Base-by-base conservation (phyloP, 2,888 invertebrate species). In the Schrankia costaestrigalis region DNA sequence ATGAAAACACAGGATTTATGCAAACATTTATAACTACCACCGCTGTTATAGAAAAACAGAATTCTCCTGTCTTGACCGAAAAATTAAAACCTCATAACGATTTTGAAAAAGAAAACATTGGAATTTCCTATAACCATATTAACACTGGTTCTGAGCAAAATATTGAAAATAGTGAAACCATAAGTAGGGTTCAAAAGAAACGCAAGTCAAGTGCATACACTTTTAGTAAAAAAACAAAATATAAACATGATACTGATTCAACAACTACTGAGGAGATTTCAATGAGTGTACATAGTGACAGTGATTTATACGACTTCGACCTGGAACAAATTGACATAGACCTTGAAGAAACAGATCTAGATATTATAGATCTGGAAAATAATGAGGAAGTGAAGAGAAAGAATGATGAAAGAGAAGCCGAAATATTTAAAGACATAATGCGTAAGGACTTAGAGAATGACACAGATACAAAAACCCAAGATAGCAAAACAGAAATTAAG, bases 361-460 rank as follows among this genome's bases (percentile, higher is more conserved):
- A n/a, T n/a, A n/a, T 6, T 4, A 6, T 15, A 11, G 11, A n/a
- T n/a, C n/a, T n/a, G n/a, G n/a, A n/a, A n/a, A n/a, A n/a, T n/a
- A n/a, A 24, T 11, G 11, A 24, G 2, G 24, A 11, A 1, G 11
- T 24, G 7, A 24, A 11, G 24, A 24, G 11, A 24, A 24, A 24
- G 11, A 24, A 24, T 24, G 24, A 24, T 24, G 24, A 24, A 11
- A 24, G 24, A 11, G 24, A 24, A 24, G 24, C 24, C 11, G 24
- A 24, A 24, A 24, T 24, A 24, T 24, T 24, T 24, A 24, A 24
- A 11, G 24, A 24, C 11, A 24, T 24, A 11, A 24, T 24, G 24
- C 24, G 24, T 24, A 24, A 11, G 10, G 11, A 24, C 10, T 24
- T 11, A 24, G 24, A 24, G 24, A 24, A 24, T 24, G 24, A 24